A percentile compares a stretch with the other conserved stretches of the same genome.
Conservation (phyloP, 92 coral and sea anemone species). For the Desmophyllum pertusum region DNA sequence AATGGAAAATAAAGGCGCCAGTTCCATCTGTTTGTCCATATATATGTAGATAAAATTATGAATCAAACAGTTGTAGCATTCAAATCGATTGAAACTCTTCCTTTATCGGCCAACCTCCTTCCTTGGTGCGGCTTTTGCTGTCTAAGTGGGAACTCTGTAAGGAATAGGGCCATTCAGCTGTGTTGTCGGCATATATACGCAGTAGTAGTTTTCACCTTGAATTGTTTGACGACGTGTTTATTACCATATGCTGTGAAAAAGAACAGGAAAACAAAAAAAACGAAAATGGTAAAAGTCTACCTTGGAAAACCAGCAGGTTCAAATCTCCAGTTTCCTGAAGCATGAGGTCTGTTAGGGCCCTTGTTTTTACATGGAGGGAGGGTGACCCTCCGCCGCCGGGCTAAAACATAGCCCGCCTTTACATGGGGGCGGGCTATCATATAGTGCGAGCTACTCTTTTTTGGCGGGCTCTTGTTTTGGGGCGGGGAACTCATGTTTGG, state of each 20-base stretch:
- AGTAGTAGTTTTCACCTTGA: constrained; percentile 60
- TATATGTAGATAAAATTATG: too few relatives aligned
- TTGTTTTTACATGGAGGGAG: too few relatives aligned
- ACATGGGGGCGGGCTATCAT: too few relatives aligned
- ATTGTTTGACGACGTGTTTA: neutral
- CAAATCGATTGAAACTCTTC: constrained; percentile 27
- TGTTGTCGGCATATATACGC: constrained; percentile 88
- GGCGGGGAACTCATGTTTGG: too few relatives aligned
- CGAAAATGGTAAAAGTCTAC: too few relatives aligned
- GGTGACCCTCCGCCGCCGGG: too few relatives aligned
- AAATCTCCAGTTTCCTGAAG: too few relatives aligned
- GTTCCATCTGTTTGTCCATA: neutral
- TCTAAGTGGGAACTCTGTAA: constrained; percentile 89
- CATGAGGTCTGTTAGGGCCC: too few relatives aligned
- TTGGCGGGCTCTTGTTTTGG: too few relatives aligned
- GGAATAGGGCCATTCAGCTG: constrained; percentile 94
- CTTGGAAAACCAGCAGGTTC: too few relatives aligned
- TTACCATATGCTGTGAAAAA: constrained; percentile 64
- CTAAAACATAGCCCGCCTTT: too few relatives aligned
- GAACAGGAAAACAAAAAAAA: neutral
- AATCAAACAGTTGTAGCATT: neutral
- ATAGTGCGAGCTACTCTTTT: too few relatives aligned
- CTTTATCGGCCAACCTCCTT: constrained; percentile 75
- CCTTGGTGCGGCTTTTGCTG: constrained; percentile 92
- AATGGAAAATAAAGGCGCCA: neutral